Conservation (phyloP, 2,888 invertebrate genomes). For the Drosophila merina region DNA sequence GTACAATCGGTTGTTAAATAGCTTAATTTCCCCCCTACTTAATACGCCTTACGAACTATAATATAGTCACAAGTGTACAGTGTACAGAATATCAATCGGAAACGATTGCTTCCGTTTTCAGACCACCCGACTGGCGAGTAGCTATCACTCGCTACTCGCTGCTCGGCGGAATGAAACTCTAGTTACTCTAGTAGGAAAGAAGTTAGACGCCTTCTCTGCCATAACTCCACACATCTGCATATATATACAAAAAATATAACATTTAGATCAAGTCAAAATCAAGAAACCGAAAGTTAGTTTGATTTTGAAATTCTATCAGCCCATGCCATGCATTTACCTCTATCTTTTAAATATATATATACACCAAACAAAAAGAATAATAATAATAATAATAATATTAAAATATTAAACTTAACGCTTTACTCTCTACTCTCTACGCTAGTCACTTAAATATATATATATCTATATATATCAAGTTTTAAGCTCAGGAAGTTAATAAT, state of each 20-base stretch:
- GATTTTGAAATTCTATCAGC: conserved; percentile 2
- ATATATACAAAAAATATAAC: conserved; percentile 28
- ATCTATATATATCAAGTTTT: conserved; percentile 13
- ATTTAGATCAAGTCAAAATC: conserved; percentile 10
- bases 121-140: neutral
- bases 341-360: conserved; percentile 36
- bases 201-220: conserved; percentile 30
- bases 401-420: conserved; percentile 43
- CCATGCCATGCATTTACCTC: conserved; percentile 19
- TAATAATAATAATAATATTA: conserved; percentile 9
- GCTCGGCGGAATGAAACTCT: conserved; percentile 1
- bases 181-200: conserved; percentile 28
- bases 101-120: neutral
- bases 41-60: conserved; percentile 2
- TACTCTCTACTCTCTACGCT: conserved; percentile 42
- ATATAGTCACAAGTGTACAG: conserved; percentile 22
- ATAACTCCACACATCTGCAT: conserved; percentile 38
- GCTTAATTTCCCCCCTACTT: conserved; percentile 17
- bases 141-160: neutral
- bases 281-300: conserved; percentile 13
- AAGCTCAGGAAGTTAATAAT: conserved; percentile 17
- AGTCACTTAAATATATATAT: conserved; percentile 15
- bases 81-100: conserved; percentile 20
- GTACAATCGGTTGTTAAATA: conserved; percentile 37
- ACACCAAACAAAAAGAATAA: conserved; percentile 2